phyloP scores from a whole-genome alignment of 2,113 vertebrate species.

The Hiodon tergisus region DNA sequence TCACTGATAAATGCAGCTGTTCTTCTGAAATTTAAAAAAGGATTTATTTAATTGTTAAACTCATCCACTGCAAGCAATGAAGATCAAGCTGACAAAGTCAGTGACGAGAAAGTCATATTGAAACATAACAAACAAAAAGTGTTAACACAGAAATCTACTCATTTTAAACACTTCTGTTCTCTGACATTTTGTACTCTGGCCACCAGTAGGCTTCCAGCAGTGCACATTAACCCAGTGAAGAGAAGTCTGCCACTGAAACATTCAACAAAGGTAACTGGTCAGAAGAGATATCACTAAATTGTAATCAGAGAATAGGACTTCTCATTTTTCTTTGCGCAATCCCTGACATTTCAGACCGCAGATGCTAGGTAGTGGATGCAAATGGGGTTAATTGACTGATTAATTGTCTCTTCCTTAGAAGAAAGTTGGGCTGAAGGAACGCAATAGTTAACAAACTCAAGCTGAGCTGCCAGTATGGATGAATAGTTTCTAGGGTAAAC shows the following conservation, averaged over 20 bases:
- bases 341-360: neutral
- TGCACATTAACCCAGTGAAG: neutral
- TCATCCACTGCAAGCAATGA: too few species aligned
- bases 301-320: neutral
- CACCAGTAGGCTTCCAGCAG: neutral
- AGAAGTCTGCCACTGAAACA: too few species aligned
- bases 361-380: neutral
- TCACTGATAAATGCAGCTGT: too few species aligned
- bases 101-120: neutral
- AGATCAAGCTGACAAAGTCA: neutral
- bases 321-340: neutral
- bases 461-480: conserved; percentile 23
- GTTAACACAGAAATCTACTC: neutral
- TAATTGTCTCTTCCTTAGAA: neutral
- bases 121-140: neutral
- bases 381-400: neutral
- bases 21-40: too few species aligned
- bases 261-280: too few species aligned
- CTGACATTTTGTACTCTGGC: too few species aligned
- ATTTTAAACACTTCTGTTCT: neutral
- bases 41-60: too few species aligned
- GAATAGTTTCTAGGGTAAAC: conserved; percentile 30
- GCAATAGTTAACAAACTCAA: conserved; percentile 24
- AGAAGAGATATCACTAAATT: neutral
- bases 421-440: neutral